phyloP scores from a whole-genome alignment of 2,113 vertebrate genomes.

The Oryzias melastigma region DNA sequence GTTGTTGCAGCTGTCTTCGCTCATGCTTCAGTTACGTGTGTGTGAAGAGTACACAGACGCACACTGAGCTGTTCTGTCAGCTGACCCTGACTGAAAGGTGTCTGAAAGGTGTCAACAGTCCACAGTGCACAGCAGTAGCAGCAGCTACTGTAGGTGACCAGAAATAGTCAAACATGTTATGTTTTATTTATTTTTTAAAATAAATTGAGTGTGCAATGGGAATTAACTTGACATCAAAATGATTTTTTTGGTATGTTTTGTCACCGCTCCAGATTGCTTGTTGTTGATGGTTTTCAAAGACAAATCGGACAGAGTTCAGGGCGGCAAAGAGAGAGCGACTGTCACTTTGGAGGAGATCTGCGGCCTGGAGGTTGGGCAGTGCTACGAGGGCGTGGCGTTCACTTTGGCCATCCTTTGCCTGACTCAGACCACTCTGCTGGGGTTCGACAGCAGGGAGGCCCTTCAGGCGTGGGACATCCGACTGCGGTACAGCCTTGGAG shows the following conservation, averaged over 20 bases:
- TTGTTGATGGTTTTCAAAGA: constrained; percentile 90
- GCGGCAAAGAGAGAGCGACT: constrained; percentile 84
- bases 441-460: constrained; percentile 89
- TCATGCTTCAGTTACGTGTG: constrained; percentile 48
- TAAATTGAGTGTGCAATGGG: too few species aligned
- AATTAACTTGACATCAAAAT: background rate
- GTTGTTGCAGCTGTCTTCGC: constrained; percentile 73
- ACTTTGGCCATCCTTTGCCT: constrained; percentile 88
- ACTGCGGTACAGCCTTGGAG: constrained; percentile 87
- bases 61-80: constrained; percentile 59
- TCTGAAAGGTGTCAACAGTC: constrained; percentile 47
- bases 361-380: constrained; percentile 86
- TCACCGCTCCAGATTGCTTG: constrained; percentile 84
- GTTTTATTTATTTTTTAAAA: too few species aligned
- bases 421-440: constrained; percentile 86
- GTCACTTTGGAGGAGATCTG: constrained; percentile 93
- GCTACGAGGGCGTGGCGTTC: constrained; percentile 84
- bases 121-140: constrained; percentile 5
- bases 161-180: background rate
- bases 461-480: constrained; percentile 90
- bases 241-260: background rate
- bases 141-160: constrained; percentile 34
- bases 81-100: constrained; percentile 49
- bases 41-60: constrained; percentile 8
- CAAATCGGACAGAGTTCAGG: constrained; percentile 81